phyloP scores from a whole-genome alignment of 1,140 invertebrate genomes.

The Whitmania pigra region DNA sequence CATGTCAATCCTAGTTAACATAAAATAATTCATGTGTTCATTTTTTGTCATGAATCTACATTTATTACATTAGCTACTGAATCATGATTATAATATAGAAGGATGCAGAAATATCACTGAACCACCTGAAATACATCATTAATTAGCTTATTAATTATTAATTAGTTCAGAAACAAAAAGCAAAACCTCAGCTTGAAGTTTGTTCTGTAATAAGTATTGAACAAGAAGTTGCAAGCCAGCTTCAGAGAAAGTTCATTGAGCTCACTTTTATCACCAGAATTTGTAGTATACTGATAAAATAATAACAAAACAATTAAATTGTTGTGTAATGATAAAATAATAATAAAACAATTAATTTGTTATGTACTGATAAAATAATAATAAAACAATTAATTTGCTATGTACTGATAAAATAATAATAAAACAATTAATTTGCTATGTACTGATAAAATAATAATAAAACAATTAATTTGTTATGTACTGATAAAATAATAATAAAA shows the following conservation, averaged over 20 bases:
- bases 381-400: too few relatives aligned
- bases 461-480: too few relatives aligned
- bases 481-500: neutral
- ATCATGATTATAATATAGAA: too few relatives aligned
- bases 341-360: too few relatives aligned
- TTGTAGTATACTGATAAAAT: slow-evolving; percentile 23
- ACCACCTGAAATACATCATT: too few relatives aligned
- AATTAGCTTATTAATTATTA: too few relatives aligned
- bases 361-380: neutral
- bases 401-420: neutral
- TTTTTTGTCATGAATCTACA: too few relatives aligned
- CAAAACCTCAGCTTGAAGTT: slow-evolving; percentile 39
- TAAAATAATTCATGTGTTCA: too few relatives aligned
- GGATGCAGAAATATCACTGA: too few relatives aligned
- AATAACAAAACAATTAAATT: slow-evolving; percentile 12
- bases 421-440: too few relatives aligned
- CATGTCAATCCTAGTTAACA: too few relatives aligned
- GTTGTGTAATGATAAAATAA: neutral
- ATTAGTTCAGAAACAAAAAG: neutral
- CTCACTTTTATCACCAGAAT: slow-evolving; percentile 27
- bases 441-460: neutral
- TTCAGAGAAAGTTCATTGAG: slow-evolving; percentile 39
- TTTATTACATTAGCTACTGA: too few relatives aligned
- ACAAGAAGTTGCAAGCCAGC: slow-evolving; percentile 43
- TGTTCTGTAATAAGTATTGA: slow-evolving; percentile 46